phyloP scores from a whole-genome alignment of 2,888 invertebrate species.

The Caenorhabditis wallacei region DNA sequence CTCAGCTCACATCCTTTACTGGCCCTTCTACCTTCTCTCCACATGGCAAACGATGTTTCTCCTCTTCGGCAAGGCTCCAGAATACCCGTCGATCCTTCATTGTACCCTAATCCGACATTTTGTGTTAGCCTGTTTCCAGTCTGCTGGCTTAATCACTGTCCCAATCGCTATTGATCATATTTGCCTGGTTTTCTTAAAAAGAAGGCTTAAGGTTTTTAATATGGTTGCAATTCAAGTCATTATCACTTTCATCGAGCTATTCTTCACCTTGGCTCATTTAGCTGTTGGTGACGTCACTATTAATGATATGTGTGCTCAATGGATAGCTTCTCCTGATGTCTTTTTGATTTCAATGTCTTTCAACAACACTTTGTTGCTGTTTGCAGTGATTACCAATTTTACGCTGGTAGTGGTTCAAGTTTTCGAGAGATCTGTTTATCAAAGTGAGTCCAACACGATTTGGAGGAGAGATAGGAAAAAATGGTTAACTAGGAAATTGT shows the following conservation, averaged over 20 bases:
- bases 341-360: constrained; percentile 51
- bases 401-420: constrained; percentile 27
- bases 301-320: constrained; percentile 48
- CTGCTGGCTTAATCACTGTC: constrained; percentile 39
- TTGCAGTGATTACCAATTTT: constrained; percentile 40
- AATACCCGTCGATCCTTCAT: constrained; percentile 42
- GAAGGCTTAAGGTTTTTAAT: constrained; percentile 15
- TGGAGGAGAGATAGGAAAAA: no score
- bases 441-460: no score
- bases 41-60: constrained; percentile 60
- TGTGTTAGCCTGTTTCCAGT: constrained; percentile 39
- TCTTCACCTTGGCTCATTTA: constrained; percentile 48
- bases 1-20: constrained; percentile 45
- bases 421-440: constrained; percentile 22
- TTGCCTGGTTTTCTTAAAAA: constrained; percentile 25
- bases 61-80: constrained; percentile 31
- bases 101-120: constrained; percentile 39
- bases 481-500: no score
- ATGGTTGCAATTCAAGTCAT: constrained; percentile 34
- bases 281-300: constrained; percentile 46
- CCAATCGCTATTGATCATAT: constrained; percentile 45
- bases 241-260: constrained; percentile 42
- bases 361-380: constrained; percentile 42
- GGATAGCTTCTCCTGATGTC: constrained; percentile 51
- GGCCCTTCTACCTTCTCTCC: constrained; percentile 58